Base-by-base conservation (phyloP, 2,888 invertebrate species). In the Synergus umbraculus region DNA sequence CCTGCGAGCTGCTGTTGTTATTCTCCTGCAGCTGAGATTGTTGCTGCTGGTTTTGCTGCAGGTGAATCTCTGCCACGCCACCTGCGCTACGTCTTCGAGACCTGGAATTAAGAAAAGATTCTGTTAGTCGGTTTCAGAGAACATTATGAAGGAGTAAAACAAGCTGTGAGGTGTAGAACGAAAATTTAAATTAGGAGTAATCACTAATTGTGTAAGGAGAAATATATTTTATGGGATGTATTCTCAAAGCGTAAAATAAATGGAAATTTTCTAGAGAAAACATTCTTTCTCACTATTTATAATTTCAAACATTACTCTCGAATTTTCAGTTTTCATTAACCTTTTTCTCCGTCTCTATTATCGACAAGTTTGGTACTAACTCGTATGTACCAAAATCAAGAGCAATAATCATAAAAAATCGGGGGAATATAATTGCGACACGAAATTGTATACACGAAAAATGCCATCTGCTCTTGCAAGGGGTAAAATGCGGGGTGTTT, bases 21-120 rank as follows among this genome's bases (percentile, higher is more conserved):
- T 88, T 89, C 85, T 90, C 94, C 88, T 93, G 94, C 89, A 94
- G 93, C 90, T 94, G 95, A 83, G 82, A 94, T 86, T 88, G 86
- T 87, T 93, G 94, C 90, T 95, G 94, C 90, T 94, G 95, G 89
- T 95, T 94, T 85, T 93, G 94, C 91, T 95, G 94, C 91, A 94
- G 95, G 91, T 96, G 96, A 90, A 96, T 94, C 91, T 96, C 96
- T 91, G 96, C 96, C 92, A 97, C 96, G 92, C 96, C 96, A 92
- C 96, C 95, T 86, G 96, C 96, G 87, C 96, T 95, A 87, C 96
- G 95, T 54, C 73, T 73, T 86, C 97, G 95, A 82, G 96, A 95
- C 96, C 97, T 97, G 94, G 43, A 95, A 94, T 54, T 54, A 54
- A 37, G 5, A 54, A 29, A 73, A 37, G 7, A 15, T 29, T 37